A percentile compares a stretch with the other conserved stretches of the same genome.
Evolutionary conservation across 1,140 invertebrate species (phyloP).

Genomic region (Drosophila asahinai): DNA sequence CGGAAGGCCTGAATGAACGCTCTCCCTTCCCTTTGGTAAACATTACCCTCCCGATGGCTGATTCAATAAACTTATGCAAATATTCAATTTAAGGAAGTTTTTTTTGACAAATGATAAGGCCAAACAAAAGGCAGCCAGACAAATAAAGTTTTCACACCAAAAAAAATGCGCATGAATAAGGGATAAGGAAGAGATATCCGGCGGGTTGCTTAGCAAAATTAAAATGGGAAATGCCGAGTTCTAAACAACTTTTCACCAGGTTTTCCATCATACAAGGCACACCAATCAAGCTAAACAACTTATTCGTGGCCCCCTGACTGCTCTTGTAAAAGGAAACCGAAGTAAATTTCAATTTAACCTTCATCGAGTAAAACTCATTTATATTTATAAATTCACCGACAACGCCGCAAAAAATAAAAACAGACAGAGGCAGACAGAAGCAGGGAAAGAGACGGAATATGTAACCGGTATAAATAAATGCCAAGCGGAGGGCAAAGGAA

Average conservation of each 20-base stretch:
- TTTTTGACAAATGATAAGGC: constrained; percentile 79
- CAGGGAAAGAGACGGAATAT: constrained; percentile 30
- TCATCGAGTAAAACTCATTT: constrained; percentile 82
- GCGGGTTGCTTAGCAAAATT: constrained; percentile 75
- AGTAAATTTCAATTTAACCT: constrained; percentile 84
- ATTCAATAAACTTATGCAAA: constrained; percentile 83
- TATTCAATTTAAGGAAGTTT: constrained; percentile 76
- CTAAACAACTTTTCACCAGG: constrained; percentile 66
- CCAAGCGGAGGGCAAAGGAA: constrained; percentile 21
- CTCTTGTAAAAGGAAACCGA: constrained; percentile 51
- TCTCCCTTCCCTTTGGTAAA: constrained; percentile 27
- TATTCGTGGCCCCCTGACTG: constrained; percentile 16
- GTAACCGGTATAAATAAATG: constrained; percentile 52
- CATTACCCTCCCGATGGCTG: constrained; percentile 40
- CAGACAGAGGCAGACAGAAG: constrained; percentile 11
- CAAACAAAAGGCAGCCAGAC: constrained; percentile 76
- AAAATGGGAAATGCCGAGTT: constrained; percentile 69
- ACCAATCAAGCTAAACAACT: constrained; percentile 51
- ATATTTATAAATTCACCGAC: constrained; percentile 83
- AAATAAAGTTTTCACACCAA: constrained; percentile 77
- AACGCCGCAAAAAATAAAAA: constrained; percentile 55
- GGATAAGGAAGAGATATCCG: constrained; percentile 53
- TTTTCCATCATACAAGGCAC: constrained; percentile 58
- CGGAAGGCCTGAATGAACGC: constrained; percentile 6
- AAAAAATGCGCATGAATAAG: constrained; percentile 25